phyloP scores from a whole-genome alignment of 2,888 invertebrate species.

The Sphaeridia pumilis region DNA sequence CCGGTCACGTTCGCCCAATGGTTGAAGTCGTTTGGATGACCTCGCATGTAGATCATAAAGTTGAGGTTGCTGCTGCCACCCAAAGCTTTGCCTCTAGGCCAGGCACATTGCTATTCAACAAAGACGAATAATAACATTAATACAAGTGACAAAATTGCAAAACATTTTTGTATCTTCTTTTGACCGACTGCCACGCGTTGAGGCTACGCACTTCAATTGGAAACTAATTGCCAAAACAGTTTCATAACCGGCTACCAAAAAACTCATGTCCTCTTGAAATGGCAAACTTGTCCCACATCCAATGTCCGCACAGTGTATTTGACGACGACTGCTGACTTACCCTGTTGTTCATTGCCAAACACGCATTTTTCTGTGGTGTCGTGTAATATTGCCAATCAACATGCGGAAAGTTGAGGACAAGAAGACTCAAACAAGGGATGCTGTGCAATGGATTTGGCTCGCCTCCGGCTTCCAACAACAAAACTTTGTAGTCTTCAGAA shows the following conservation, averaged over 20 bases:
- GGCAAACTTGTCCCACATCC: too few species aligned
- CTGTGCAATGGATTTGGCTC: conserved; percentile 27
- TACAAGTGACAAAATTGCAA: too few species aligned
- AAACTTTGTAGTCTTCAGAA: conserved; percentile 28
- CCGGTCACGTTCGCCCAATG: conserved; percentile 28
- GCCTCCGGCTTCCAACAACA: conserved; percentile 29
- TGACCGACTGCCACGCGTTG: too few species aligned
- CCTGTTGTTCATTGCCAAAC: conserved; percentile 29
- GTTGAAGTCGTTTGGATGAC: conserved; percentile 29
- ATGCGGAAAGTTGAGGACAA: conserved; percentile 27
- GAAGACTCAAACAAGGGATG: conserved; percentile 28
- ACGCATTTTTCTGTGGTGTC: conserved; percentile 29
- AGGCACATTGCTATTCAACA: conserved; percentile 54
- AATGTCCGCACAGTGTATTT: too few species aligned
- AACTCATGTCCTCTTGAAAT: too few species aligned
- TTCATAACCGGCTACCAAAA: too few species aligned
- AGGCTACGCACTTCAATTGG: too few species aligned
- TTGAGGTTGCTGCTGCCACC: conserved; percentile 47
- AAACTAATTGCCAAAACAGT: too few species aligned
- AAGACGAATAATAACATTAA: too few species aligned
- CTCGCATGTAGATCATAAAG: conserved; percentile 31
- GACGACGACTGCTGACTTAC: too few species aligned
- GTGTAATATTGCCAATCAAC: conserved; percentile 33
- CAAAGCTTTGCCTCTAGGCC: conserved; percentile 60
- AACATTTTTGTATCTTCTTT: too few species aligned